Conservation (phyloP, 1,140 invertebrate genomes). For the Luehdorfia chinensis region DNA sequence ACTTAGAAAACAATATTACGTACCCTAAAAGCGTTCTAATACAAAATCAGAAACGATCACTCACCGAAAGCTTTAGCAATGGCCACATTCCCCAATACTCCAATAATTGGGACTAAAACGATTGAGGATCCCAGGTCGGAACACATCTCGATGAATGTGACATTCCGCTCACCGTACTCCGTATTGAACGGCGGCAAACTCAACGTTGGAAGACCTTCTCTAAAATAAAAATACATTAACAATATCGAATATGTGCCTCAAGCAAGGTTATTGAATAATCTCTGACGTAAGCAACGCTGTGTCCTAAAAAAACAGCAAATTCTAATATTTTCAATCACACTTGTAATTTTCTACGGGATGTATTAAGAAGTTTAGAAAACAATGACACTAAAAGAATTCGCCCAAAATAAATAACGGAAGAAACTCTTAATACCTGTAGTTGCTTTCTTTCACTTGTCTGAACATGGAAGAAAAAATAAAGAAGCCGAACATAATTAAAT, state of each 20-base stretch:
- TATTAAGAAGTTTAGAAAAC: too few relatives aligned
- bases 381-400: too few relatives aligned
- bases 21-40: too few relatives aligned
- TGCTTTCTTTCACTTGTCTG: neutral
- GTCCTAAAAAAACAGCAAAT: constrained; percentile 1
- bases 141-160: constrained; percentile 82
- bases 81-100: constrained; percentile 89
- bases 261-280: constrained; percentile 12
- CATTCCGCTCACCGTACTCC: constrained; percentile 77
- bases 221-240: constrained; percentile 35
- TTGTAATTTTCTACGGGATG: neutral
- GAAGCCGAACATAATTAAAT: too few relatives aligned
- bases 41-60: too few relatives aligned
- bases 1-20: too few relatives aligned
- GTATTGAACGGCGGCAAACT: constrained; percentile 81
- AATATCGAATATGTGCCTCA: constrained; percentile 7
- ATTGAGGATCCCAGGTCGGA: constrained; percentile 86
- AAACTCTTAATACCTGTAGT: too few relatives aligned
- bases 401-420: too few relatives aligned
- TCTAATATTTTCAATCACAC: neutral
- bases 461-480: too few relatives aligned
- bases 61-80: constrained; percentile 91
- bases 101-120: constrained; percentile 88
- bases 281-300: neutral
- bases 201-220: constrained; percentile 82